Base-by-base conservation (phyloP, 2,797 vertebrate species). In the Lateolabrax maculatus region DNA sequence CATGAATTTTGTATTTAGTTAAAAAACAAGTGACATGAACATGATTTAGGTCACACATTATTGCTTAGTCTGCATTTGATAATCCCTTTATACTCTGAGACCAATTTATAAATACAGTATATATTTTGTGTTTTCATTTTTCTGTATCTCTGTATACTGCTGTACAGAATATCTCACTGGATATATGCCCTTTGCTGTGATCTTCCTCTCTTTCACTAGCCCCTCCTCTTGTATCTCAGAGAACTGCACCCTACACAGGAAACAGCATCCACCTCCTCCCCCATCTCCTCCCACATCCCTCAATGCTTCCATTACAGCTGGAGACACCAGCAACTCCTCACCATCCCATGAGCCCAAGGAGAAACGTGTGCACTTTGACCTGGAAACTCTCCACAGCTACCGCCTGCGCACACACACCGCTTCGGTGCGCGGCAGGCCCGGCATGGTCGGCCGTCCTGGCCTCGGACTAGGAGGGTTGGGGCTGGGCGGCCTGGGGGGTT, bases 341-440 rank as follows among this genome's bases (percentile, higher is more conserved):
- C 92, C 92, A 0, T 92, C 93, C 56, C 90, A 92, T 2, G 95
- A 95, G 77, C 88, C 90, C 65, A 96, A 95, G 83, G 95, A 96
- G 75, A 95, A 93, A 31, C 94, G 93, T 0, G 95, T 96, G 73
- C 95, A 95, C 88, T 97, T 97, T 79, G 95, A 96, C 88, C 92
- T 96, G 51, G 95, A 96, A 62, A 96, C 94, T 0, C 94, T 96
- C 29, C 95, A 95, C 92, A 95, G 92, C 88, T 94, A 94, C 89
- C 93, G 94, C 27, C 94, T 96, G 56, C 94, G 92, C 77, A 93
- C 94, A 0, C 88, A 93, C n/a, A 88, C 74, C 3, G 93, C 91
- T 8, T 88, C 92, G 0, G 94, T 92, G 62, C 90, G 78, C 0
- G 83, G 65, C 64, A 70, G 71, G 6, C 90, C 25, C 9, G 93